Percentiles rank a stretch among this genome's conserved stretches.
Evolutionary conservation across 30 jellyfish, hydroid and myxozoan species (phyloP).

Genomic region (Aurelia sp.): DNA sequence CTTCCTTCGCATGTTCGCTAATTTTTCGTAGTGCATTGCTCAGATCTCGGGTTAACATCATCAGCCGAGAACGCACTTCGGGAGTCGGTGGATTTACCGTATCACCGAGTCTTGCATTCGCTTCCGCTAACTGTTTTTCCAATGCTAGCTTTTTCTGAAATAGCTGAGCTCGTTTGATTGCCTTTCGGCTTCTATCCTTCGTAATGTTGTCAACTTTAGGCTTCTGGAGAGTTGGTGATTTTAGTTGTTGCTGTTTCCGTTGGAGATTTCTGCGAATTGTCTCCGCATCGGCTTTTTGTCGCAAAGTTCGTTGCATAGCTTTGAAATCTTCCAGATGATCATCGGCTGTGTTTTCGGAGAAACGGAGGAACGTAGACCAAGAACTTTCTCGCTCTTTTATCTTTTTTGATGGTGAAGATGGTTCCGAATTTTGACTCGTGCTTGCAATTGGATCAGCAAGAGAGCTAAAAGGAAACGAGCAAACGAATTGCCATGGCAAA

Average conservation of each 20-base stretch:
- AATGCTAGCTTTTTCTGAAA: conserved; percentile 74
- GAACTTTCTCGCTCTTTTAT: conserved; percentile 68
- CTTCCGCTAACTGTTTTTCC: conserved; percentile 88
- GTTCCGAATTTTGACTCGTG: neutral
- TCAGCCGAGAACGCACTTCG: conserved; percentile 20
- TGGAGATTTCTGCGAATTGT: conserved; percentile 48
- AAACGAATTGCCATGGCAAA: too few relatives aligned
- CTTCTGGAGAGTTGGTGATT: conserved; percentile 57
- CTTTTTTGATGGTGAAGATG: conserved; percentile 18
- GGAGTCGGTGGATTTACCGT: conserved; percentile 40
- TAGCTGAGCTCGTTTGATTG: conserved; percentile 92
- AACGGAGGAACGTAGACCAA: conserved; percentile 84
- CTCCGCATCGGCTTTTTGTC: conserved; percentile 66
- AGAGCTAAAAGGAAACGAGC: conserved; percentile 20
- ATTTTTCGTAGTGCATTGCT: conserved; percentile 25
- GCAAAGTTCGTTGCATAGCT: conserved; percentile 61
- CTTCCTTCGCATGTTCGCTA: conserved; percentile 35
- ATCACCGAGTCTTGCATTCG: conserved; percentile 80
- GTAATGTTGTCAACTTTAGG: conserved; percentile 40
- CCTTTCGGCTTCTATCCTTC: conserved; percentile 82
- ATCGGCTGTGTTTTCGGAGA: conserved; percentile 86
- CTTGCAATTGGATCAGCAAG: conserved; percentile 48
- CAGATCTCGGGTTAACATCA: conserved; percentile 31
- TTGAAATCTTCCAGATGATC: conserved; percentile 68
- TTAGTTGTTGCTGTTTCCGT: conserved; percentile 36